Conservation (phyloP, 2,113 vertebrate genomes). For the Atractosteus spatula region DNA sequence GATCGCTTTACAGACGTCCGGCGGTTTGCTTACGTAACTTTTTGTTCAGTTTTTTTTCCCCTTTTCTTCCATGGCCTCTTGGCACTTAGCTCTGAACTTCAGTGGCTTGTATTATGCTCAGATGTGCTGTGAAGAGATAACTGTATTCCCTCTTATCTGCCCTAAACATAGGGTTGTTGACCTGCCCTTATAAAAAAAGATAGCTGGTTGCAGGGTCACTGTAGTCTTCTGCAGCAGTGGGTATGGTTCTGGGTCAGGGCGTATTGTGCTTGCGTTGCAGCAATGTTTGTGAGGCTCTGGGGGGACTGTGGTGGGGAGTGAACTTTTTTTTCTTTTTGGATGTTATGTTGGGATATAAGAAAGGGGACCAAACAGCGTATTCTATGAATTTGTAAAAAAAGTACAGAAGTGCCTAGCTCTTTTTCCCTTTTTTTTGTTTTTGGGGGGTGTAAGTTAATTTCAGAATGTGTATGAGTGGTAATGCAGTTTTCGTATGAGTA, state of each 20-base stretch:
- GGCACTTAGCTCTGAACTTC: neutral
- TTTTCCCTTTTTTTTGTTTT: neutral
- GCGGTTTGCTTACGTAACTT: conserved; percentile 16
- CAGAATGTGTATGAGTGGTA: too few species aligned
- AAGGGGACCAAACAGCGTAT: too few species aligned
- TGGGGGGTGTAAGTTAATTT: neutral
- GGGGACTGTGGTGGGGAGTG: neutral
- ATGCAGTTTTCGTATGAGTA: too few species aligned
- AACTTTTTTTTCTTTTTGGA: neutral
- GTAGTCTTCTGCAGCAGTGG: conserved; percentile 15
- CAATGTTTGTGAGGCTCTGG: neutral
- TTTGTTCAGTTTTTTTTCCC: too few species aligned
- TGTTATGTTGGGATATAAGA: conserved; percentile 10
- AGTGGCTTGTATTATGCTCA: neutral
- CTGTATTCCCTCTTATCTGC: conserved; percentile 32
- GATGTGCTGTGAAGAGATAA: neutral
- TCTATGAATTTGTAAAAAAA: neutral
- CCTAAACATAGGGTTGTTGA: conserved; percentile 18
- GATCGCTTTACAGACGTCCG: too few species aligned
- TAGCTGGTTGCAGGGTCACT: conserved; percentile 18
- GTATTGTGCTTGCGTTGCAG: conserved; percentile 25
- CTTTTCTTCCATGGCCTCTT: neutral
- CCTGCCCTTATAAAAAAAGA: conserved; percentile 1
- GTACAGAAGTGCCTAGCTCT: neutral
- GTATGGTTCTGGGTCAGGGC: conserved; percentile 32